Conservation (phyloP, 2,113 vertebrate species). For the Leptosomus discolor region DNA sequence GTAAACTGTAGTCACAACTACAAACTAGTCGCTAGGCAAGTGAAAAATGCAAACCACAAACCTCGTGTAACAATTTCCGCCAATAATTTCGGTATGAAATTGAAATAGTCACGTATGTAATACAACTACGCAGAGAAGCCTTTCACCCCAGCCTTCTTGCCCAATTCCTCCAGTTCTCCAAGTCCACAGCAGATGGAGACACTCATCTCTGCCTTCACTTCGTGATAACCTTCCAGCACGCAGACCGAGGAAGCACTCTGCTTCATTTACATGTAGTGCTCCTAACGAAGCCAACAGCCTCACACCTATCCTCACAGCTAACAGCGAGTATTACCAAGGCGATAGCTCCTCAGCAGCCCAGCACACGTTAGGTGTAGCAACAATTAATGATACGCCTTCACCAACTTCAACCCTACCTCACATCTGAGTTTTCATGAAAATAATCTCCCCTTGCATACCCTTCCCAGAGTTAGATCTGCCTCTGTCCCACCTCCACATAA, state of each 20-base stretch:
- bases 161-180: background rate
- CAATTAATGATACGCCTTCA: background rate
- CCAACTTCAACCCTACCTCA: background rate
- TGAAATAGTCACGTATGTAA: background rate
- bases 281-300: background rate
- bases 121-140: background rate
- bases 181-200: background rate
- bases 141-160: background rate
- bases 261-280: background rate
- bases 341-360: background rate
- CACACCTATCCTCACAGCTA: background rate
- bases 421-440: background rate
- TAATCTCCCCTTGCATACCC: background rate
- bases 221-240: fast-evolving
- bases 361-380: background rate
- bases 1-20: background rate
- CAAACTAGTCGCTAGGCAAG: background rate
- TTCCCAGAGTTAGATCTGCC: background rate
- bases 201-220: background rate
- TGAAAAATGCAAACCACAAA: background rate
- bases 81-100: background rate
- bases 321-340: background rate
- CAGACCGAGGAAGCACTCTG: background rate
- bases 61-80: background rate
- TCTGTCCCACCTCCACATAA: background rate